Conservation (phyloP, 2,797 vertebrate genomes). For the Anomalospiza imberbis region DNA sequence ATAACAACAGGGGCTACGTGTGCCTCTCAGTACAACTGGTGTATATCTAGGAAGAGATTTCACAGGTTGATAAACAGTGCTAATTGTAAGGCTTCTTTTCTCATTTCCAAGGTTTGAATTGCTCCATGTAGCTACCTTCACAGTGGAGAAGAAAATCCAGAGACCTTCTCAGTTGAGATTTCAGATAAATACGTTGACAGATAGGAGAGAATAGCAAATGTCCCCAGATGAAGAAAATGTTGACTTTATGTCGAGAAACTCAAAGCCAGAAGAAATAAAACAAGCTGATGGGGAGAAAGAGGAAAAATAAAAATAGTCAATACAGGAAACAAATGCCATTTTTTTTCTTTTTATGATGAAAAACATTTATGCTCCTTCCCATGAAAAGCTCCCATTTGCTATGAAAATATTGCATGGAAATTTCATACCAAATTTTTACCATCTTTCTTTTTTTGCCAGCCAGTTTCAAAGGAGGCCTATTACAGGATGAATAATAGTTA, state of each 20-base stretch:
- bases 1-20: neutral
- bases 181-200: neutral
- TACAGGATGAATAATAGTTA: neutral
- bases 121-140: neutral
- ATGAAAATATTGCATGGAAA: neutral
- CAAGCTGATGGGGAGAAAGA: neutral
- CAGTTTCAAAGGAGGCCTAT: neutral
- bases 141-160: neutral
- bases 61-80: neutral
- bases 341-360: neutral
- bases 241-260: neutral
- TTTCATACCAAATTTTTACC: neutral
- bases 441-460: neutral
- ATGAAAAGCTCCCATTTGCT: neutral
- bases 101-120: neutral
- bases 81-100: neutral
- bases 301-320: neutral
- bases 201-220: neutral
- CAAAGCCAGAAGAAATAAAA: neutral
- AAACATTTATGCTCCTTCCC: neutral
- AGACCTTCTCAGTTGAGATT: neutral
- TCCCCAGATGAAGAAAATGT: neutral
- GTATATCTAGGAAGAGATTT: neutral
- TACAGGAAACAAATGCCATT: neutral
- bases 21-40: neutral